Percentiles rank a stretch among this genome's conserved stretches.
Evolutionary conservation across 2,888 invertebrate species (phyloP).

Genomic region (Troglohyphantes excavatus): DNA sequence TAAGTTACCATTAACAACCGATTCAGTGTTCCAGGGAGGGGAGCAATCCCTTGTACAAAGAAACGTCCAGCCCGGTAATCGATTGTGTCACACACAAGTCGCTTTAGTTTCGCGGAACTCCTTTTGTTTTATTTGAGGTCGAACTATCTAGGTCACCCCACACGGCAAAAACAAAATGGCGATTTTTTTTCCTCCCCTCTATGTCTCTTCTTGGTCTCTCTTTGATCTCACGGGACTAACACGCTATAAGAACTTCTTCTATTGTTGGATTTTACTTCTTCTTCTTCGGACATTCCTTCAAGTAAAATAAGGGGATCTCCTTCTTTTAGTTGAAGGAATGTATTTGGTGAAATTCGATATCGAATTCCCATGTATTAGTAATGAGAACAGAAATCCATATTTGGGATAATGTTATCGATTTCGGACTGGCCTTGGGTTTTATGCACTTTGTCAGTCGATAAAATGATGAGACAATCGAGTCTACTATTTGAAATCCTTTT

Average conservation of each 20-base stretch:
- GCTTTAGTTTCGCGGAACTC: slow-evolving; percentile 18
- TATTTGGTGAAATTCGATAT: slow-evolving; percentile 29
- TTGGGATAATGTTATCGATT: slow-evolving; percentile 13
- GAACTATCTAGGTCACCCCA: slow-evolving; percentile 58
- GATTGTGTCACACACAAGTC: slow-evolving; percentile 58
- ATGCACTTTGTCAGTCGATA: neutral
- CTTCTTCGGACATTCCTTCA: neutral
- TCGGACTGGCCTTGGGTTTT: neutral
- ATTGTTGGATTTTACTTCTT: neutral
- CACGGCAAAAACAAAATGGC: slow-evolving; percentile 21
- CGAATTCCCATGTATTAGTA: slow-evolving; percentile 29
- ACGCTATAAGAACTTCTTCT: neutral
- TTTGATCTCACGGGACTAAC: slow-evolving; percentile 21
- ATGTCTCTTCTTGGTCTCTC: neutral
- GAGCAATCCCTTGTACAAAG: neutral
- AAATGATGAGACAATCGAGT: neutral
- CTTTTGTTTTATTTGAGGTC: slow-evolving; percentile 73
- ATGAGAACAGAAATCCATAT: slow-evolving; percentile 36
- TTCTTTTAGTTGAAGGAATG: neutral
- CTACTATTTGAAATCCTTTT: neutral
- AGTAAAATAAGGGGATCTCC: neutral
- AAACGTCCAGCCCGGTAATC: slow-evolving; percentile 38
- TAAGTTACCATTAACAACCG: slow-evolving; percentile 35
- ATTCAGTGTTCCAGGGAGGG: slow-evolving; percentile 10
- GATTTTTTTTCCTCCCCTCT: neutral